These are phyloP conservation scores for Cyrtodaria siliqua DNA, from an alignment of 2,888 invertebrate genomes.

Conservation along the genomic window DNA sequence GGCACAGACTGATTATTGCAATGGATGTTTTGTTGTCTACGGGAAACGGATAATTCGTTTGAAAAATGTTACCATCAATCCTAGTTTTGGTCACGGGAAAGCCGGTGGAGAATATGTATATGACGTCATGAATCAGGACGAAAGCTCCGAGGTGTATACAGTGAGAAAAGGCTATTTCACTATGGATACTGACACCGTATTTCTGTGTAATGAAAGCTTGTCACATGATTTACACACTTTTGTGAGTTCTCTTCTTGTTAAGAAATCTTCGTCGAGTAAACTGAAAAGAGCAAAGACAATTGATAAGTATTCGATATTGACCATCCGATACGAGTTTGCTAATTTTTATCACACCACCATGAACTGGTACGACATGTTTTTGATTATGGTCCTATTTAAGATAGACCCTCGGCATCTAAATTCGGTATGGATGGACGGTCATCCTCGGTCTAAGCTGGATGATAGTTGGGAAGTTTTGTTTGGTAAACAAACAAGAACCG, in stretches of 20 bases:
- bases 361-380: conserved; percentile 80
- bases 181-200: conserved; percentile 4
- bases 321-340: conserved; percentile 81
- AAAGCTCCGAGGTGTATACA: conserved; percentile 31
- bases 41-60: conserved; percentile 38
- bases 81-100: conserved; percentile 37
- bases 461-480: conserved; percentile 80
- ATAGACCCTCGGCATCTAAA: conserved; percentile 72
- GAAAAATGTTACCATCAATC: conserved; percentile 42
- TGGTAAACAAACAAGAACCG: conserved; percentile 73
- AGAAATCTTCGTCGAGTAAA: neutral
- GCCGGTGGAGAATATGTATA: conserved; percentile 45
- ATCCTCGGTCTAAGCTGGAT: conserved; percentile 81
- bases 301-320: conserved; percentile 65
- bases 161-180: conserved; percentile 38
- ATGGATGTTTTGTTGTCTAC: conserved; percentile 39
- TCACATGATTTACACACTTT: conserved; percentile 26
- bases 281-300: neutral
- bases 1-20: conserved; percentile 14
- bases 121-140: conserved; percentile 37
- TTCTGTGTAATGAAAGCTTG: conserved; percentile 6
- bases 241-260: conserved; percentile 6
- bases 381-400: conserved; percentile 74
- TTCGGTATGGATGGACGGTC: conserved; percentile 82
- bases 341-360: conserved; percentile 83